Percentiles rank a stretch among this genome's conserved stretches.
Conservation (phyloP, 1,140 invertebrate species). For the Drosophila busckii region DNA sequence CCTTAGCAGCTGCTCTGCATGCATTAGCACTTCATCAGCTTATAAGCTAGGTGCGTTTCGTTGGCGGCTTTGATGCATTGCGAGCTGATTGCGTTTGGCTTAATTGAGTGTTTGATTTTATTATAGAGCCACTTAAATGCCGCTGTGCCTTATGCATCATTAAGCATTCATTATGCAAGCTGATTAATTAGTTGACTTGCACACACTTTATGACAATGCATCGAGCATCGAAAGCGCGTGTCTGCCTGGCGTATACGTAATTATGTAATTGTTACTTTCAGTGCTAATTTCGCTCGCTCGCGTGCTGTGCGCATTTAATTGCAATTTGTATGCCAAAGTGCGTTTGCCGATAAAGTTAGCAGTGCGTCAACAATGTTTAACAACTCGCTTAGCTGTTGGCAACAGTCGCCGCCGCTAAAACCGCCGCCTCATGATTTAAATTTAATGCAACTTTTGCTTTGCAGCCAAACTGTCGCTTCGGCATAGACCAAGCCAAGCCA, state of each 20-base stretch:
- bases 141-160: constrained; percentile 55
- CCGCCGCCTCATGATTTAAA: constrained; percentile 67
- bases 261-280: constrained; percentile 53
- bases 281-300: constrained; percentile 14
- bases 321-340: neutral
- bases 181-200: constrained; percentile 59
- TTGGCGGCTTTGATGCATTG: constrained; percentile 19
- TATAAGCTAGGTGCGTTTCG: constrained; percentile 21
- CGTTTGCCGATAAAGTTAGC: constrained; percentile 31
- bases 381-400: constrained; percentile 34
- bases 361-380: constrained; percentile 43
- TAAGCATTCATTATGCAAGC: constrained; percentile 69
- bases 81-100: constrained; percentile 24
- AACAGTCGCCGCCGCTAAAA: constrained; percentile 36
- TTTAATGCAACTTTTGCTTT: constrained; percentile 60
- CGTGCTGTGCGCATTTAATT: constrained; percentile 2
- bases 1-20: too few relatives aligned
- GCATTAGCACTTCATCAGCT: constrained; percentile 55
- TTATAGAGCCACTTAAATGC: constrained; percentile 67
- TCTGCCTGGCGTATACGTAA: too few relatives aligned
- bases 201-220: constrained; percentile 33
- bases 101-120: constrained; percentile 76
- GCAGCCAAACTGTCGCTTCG: constrained; percentile 49
- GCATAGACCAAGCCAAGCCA: neutral
- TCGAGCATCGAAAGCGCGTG: constrained; percentile 53